A percentile compares a stretch with the other conserved stretches of the same genome.
These are phyloP conservation scores for Orthosia gracilis DNA, from an alignment of 2,888 invertebrate genomes.

Conservation along the genomic window DNA sequence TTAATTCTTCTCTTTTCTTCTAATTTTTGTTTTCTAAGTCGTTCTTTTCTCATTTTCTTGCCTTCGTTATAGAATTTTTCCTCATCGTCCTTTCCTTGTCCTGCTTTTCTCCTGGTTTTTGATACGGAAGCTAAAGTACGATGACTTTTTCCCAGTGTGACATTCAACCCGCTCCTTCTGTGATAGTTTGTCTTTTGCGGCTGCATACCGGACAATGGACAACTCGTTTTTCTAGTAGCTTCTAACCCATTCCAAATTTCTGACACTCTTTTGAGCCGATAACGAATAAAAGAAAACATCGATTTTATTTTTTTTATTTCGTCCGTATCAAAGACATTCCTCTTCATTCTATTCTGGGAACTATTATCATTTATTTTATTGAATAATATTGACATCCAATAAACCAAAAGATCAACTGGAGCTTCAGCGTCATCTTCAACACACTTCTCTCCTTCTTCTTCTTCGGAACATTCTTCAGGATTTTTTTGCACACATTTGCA, in stretches of 20 bases:
- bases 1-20: slow-evolving; percentile 56
- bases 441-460: too few relatives aligned
- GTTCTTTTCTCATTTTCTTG: slow-evolving; percentile 60
- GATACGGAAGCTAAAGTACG: background rate
- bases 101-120: background rate
- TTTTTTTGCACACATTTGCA: slow-evolving; percentile 50
- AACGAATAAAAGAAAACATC: slow-evolving; percentile 43
- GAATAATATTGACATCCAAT: slow-evolving; percentile 29
- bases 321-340: slow-evolving; percentile 16
- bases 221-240: background rate
- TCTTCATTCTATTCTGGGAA: slow-evolving; percentile 21
- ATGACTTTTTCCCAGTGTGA: slow-evolving; percentile 6
- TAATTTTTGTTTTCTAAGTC: slow-evolving; percentile 44
- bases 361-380: background rate
- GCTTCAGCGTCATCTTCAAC: background rate
- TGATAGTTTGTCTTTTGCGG: slow-evolving; percentile 23
- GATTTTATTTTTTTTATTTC: slow-evolving; percentile 50
- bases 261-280: slow-evolving; percentile 40
- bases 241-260: slow-evolving; percentile 47
- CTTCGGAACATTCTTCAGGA: slow-evolving; percentile 39
- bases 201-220: slow-evolving; percentile 26
- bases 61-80: slow-evolving; percentile 49
- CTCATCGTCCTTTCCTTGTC: slow-evolving; percentile 1
- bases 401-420: slow-evolving; percentile 23
- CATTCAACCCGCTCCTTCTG: slow-evolving; percentile 27